phyloP scores from a whole-genome alignment of 1,140 invertebrate genomes.

The Thaumetopoea pityocampa region DNA sequence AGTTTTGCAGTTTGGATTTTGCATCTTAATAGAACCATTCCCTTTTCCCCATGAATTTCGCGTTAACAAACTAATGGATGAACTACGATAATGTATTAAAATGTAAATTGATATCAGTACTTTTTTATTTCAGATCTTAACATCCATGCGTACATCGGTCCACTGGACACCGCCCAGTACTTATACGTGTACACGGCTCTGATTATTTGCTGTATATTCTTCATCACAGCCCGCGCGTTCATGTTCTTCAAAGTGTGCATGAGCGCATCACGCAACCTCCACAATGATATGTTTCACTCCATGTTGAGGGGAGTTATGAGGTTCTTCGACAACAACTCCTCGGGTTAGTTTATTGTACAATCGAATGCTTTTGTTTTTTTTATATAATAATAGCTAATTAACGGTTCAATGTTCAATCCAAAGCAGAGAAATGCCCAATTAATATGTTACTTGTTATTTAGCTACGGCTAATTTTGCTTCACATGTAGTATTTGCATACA shows the following conservation, averaged over 20 bases:
- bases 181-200: constrained; percentile 67
- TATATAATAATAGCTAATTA: too few relatives aligned
- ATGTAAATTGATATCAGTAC: neutral
- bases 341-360: constrained; percentile 79
- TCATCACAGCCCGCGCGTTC: constrained; percentile 79
- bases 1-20: too few relatives aligned
- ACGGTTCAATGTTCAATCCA: too few relatives aligned
- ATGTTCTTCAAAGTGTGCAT: constrained; percentile 89
- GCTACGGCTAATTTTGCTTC: too few relatives aligned
- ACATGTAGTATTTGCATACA: neutral
- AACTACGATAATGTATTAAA: too few relatives aligned
- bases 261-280: constrained; percentile 86
- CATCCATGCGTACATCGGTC: constrained; percentile 64
- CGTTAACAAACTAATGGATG: too few relatives aligned
- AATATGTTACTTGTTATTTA: too few relatives aligned
- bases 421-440: too few relatives aligned
- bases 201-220: constrained; percentile 66
- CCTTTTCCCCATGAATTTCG: too few relatives aligned
- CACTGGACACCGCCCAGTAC: constrained; percentile 61
- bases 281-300: constrained; percentile 89
- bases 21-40: too few relatives aligned
- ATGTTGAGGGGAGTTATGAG: constrained; percentile 86
- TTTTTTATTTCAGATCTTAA: constrained; percentile 46
- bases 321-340: constrained; percentile 91
- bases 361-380: too few relatives aligned